Conservation (phyloP, 2,113 vertebrate species). For the Ictalurus punctatus region DNA sequence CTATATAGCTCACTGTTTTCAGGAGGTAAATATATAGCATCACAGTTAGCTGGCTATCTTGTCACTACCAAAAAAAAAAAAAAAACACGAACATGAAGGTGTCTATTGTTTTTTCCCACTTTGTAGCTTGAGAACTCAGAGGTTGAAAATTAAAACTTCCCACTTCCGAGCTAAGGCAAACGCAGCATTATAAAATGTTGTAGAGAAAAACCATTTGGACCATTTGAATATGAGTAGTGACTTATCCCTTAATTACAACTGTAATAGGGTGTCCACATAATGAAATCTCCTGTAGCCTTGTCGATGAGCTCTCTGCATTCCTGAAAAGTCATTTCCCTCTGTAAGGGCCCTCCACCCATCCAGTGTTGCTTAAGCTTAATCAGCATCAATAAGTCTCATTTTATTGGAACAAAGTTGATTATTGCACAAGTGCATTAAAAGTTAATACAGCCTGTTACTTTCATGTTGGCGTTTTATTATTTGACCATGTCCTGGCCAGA, state of each 20-base stretch:
- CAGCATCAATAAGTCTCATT: slow-evolving; percentile 11
- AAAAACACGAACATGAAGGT: too few relatives aligned
- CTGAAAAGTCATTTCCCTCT: slow-evolving; percentile 41
- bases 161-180: background rate
- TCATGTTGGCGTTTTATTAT: slow-evolving; percentile 1
- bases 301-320: slow-evolving; percentile 40
- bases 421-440: background rate
- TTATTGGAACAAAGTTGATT: slow-evolving; percentile 31
- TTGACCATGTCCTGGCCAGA: background rate
- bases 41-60: background rate
- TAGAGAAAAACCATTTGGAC: background rate
- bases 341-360: background rate
- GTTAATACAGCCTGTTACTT: slow-evolving; percentile 2
- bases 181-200: background rate
- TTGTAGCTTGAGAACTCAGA: background rate
- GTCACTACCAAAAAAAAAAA: background rate
- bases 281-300: slow-evolving; percentile 36
- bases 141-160: background rate
- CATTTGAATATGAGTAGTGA: slow-evolving; percentile 47
- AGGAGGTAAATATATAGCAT: background rate
- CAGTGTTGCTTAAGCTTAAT: slow-evolving; percentile 7
- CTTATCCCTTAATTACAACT: slow-evolving; percentile 49
- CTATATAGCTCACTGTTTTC: background rate
- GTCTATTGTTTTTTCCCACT: background rate
- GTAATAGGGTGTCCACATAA: slow-evolving; percentile 24